Percentiles rank a stretch among this genome's conserved stretches.
phyloP scores from a whole-genome alignment of 2,888 invertebrate species.

The Drosophila ezoana region DNA sequence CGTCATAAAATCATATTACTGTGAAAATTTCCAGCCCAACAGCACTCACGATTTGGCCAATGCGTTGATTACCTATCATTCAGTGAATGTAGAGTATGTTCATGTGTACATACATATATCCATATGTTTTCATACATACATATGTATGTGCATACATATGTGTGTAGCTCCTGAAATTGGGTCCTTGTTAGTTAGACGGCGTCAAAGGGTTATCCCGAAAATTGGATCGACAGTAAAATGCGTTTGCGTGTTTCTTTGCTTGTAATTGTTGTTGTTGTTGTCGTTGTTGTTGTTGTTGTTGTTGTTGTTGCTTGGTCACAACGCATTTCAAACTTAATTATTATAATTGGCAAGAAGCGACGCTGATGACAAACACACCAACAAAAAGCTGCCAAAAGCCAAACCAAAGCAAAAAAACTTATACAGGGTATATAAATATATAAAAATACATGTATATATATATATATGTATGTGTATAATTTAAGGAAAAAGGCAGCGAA shows the following conservation, averaged over 20 bases:
- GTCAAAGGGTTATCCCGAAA: constrained; percentile 76
- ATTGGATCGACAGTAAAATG: constrained; percentile 70
- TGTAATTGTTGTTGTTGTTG: constrained; percentile 20
- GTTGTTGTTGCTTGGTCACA: constrained; percentile 68
- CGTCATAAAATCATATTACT: constrained; percentile 4
- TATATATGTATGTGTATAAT: neutral
- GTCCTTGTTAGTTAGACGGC: constrained; percentile 39
- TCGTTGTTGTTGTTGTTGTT: constrained; percentile 23
- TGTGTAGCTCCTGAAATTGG: constrained; percentile 1
- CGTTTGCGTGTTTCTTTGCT: constrained; percentile 64
- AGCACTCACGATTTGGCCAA: neutral
- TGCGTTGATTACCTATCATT: constrained; percentile 10
- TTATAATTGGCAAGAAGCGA: constrained; percentile 75
- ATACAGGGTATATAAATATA: neutral
- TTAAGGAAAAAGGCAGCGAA: constrained; percentile 12
- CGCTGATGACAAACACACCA: constrained; percentile 35
- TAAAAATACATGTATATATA: neutral
- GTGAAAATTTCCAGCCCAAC: neutral
- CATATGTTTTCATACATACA: neutral
- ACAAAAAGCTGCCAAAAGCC: constrained; percentile 20
- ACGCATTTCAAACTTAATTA: constrained; percentile 79
- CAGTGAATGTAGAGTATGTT: neutral
- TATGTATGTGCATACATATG: constrained; percentile 10
- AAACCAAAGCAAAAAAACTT: constrained; percentile 23
- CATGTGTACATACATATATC: neutral